Evolutionary conservation across 1,140 invertebrate species (phyloP).

Genomic region (Oryctes rhinoceros): DNA sequence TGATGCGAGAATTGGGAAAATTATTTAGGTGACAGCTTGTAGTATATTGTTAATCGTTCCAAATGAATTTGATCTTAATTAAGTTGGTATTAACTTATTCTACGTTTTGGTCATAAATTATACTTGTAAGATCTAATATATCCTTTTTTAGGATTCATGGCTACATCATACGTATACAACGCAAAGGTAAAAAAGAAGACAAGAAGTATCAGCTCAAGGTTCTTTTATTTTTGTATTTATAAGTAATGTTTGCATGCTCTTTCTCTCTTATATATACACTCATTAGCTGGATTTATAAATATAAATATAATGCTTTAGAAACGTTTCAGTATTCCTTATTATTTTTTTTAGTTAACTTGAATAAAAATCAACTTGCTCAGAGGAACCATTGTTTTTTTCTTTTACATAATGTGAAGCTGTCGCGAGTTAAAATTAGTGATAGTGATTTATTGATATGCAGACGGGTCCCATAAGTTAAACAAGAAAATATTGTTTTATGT

Average conservation of each 20-base stretch:
- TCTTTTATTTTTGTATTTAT: constrained; percentile 7
- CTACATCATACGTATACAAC: neutral
- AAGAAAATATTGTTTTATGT: constrained; percentile 13
- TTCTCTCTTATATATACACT: neutral
- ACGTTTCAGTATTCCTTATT: neutral
- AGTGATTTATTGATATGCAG: constrained; percentile 21
- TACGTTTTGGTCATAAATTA: neutral
- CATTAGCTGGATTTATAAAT: neutral
- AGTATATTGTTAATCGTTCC: constrained; percentile 38
- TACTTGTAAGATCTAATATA: neutral
- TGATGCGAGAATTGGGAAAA: constrained; percentile 21
- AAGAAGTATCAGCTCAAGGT: neutral
- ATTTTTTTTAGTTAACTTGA: neutral
- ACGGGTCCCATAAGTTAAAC: neutral
- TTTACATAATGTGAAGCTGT: neutral
- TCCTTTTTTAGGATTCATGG: neutral
- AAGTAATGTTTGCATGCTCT: neutral
- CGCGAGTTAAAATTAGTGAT: constrained; percentile 23
- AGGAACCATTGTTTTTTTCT: constrained; percentile 1
- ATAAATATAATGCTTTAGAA: neutral
- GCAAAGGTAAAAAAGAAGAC: constrained; percentile 5
- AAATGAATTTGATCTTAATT: constrained; percentile 24
- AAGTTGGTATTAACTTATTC: neutral
- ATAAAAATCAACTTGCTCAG: constrained; percentile 8
- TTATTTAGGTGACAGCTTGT: constrained; percentile 21